Conservation (phyloP, 2,113 vertebrate genomes). For the Centropus bengalensis region DNA sequence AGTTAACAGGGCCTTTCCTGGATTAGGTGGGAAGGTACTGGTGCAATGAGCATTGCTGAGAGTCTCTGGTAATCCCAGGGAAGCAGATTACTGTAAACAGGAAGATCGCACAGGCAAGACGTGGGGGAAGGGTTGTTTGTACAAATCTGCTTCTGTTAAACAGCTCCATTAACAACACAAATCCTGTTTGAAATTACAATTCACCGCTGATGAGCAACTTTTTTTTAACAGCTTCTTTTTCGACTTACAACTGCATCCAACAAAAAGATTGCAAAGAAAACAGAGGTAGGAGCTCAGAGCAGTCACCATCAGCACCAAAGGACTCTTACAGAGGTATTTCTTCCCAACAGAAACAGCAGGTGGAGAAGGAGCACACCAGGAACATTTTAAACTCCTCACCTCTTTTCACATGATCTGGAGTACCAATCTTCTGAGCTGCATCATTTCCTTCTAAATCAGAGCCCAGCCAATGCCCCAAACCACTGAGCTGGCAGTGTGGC, state of each 20-base stretch:
- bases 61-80: constrained; percentile 69
- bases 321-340: background rate
- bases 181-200: constrained; percentile 48
- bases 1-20: constrained; percentile 52
- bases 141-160: constrained; percentile 56
- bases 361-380: background rate
- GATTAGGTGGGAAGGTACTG: constrained; percentile 26
- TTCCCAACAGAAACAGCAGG: constrained; percentile 2
- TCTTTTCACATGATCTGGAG: background rate
- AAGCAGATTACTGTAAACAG: constrained; percentile 76
- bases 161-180: constrained; percentile 57
- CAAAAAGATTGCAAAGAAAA: background rate
- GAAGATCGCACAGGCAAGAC: constrained; percentile 49
- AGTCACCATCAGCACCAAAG: background rate
- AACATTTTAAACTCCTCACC: constrained; percentile 22
- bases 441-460: background rate
- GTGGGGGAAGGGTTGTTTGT: constrained; percentile 40
- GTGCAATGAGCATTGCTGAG: constrained; percentile 19
- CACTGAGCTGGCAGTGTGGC: background rate
- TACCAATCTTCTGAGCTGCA: background rate
- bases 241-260: background rate
- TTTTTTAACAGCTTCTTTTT: background rate
- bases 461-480: background rate
- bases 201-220: background rate
- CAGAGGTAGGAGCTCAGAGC: background rate